Evolutionary conservation across 64 coral and sea anemone genomes (phyloP).

Genomic region (Trachythela sp.): DNA sequence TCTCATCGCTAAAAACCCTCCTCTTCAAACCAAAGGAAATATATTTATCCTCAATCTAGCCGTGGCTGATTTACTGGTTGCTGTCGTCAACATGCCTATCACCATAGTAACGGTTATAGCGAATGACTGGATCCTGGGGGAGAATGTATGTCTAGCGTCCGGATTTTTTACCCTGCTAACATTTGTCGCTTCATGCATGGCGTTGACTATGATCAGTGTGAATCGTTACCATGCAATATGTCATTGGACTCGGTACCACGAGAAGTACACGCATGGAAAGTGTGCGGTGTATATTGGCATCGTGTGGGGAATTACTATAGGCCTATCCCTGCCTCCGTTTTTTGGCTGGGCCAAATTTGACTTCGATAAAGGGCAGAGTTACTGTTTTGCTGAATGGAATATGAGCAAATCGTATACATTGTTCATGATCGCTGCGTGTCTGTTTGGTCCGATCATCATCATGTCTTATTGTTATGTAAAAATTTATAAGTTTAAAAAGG

Average conservation of each 20-base stretch:
- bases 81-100: slow-evolving; percentile 79
- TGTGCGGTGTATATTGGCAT: slow-evolving; percentile 29
- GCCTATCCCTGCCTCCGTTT: slow-evolving; percentile 57
- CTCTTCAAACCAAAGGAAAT: slow-evolving; percentile 57
- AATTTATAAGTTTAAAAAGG: slow-evolving; percentile 22
- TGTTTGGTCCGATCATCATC: slow-evolving; percentile 49
- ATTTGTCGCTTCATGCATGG: slow-evolving; percentile 83
- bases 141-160: slow-evolving; percentile 34
- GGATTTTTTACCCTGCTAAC: slow-evolving; percentile 76
- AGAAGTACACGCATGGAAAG: slow-evolving; percentile 33
- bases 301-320: slow-evolving; percentile 54
- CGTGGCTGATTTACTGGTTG: slow-evolving; percentile 72
- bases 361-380: slow-evolving; percentile 39
- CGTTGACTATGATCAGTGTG: slow-evolving; percentile 71
- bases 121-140: slow-evolving; percentile 61
- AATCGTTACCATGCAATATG: slow-evolving; percentile 76
- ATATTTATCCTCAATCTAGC: slow-evolving; percentile 78
- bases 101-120: slow-evolving; percentile 57
- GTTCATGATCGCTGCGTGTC: slow-evolving; percentile 58
- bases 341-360: slow-evolving; percentile 69
- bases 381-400: slow-evolving; percentile 61
- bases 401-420: slow-evolving; percentile 43
- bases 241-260: slow-evolving; percentile 62
- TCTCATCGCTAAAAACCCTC: slow-evolving; percentile 42
- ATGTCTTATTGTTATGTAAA: slow-evolving; percentile 50